These are phyloP conservation scores for zebrafish (Danio rerio) DNA, from an alignment of 2,113 vertebrate species.

Conservation along the genomic window GRCz12tu NC_133180.1:19458501-19459000, in stretches of 20 bases:
- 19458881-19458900: conserved; percentile 31
- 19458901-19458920: conserved; percentile 21
- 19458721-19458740: conserved; percentile 26
- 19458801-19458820: conserved; percentile 38
- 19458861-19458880: conserved; percentile 37
- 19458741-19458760: conserved; percentile 36
- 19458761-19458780: conserved; percentile 33
- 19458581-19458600: conserved; percentile 20
- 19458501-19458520: conserved; percentile 10
- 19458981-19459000: conserved; percentile 6
- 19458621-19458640: conserved; percentile 19
- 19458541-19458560: not conserved
- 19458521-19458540: conserved; percentile 29
- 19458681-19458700: conserved; percentile 8
- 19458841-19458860: conserved; percentile 50
- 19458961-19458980: conserved; percentile 29
- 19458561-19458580: not conserved
- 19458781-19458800: conserved; percentile 29
- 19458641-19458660: conserved; percentile 38
- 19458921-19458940: conserved; percentile 33
- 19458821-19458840: conserved; percentile 46
- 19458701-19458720: conserved; percentile 20
- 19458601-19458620: conserved; percentile 23
- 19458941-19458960: conserved; percentile 9
- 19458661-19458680: not conserved